Conservation (phyloP, 2,888 invertebrate genomes). For the Dynastes tityus region DNA sequence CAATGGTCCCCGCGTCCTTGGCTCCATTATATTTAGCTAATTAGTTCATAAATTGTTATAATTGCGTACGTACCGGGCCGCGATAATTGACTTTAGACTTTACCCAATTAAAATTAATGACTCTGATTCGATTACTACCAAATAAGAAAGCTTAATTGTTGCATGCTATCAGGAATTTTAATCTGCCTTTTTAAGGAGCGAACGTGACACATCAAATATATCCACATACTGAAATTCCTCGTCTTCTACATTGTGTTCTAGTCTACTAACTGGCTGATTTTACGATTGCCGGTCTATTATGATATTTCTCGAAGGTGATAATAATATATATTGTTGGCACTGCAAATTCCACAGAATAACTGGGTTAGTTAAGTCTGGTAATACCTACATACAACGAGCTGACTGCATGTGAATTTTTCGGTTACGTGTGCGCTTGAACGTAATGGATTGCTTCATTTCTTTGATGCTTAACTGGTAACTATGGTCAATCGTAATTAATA, state of each 20-base stretch:
- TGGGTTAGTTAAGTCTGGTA: too few species aligned
- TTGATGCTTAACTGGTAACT: too few species aligned
- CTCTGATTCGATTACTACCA: slow-evolving; percentile 63
- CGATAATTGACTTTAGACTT: slow-evolving; percentile 60
- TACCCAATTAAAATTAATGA: slow-evolving; percentile 66
- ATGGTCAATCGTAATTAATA: too few species aligned
- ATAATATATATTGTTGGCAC: neutral
- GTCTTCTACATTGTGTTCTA: neutral
- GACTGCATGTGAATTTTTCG: too few species aligned
- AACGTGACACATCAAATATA: slow-evolving; percentile 45
- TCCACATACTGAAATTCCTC: neutral
- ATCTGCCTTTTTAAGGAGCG: slow-evolving; percentile 40
- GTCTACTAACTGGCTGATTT: slow-evolving; percentile 4
- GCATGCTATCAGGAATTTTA: slow-evolving; percentile 53
- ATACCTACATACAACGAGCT: too few species aligned
- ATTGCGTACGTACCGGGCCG: slow-evolving; percentile 60
- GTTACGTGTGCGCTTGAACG: too few species aligned
- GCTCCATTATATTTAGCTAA: slow-evolving; percentile 61
- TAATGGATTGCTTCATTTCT: too few species aligned
- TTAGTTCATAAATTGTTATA: slow-evolving; percentile 62
- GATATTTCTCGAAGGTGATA: neutral
- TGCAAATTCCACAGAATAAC: too few species aligned
- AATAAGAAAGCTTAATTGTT: slow-evolving; percentile 62
- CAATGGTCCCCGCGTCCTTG: slow-evolving; percentile 52
- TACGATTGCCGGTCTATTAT: slow-evolving; percentile 7